Base-by-base conservation (phyloP, 2,797 vertebrate genomes). In the Toxotes lorentzi region DNA sequence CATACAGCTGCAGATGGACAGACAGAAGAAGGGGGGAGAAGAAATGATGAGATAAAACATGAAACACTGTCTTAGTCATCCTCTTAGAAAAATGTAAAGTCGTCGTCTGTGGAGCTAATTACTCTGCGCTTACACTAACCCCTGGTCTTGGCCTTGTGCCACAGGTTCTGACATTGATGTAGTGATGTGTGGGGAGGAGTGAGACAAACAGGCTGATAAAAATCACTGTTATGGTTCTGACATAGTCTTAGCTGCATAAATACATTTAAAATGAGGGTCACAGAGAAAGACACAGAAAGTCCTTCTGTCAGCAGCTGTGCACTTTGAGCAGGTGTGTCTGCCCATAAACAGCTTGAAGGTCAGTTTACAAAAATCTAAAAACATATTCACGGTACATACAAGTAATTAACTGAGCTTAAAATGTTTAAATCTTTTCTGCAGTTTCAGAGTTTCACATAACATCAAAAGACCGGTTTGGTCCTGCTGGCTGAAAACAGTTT, bases 1-100 rank as follows among this genome's bases (percentile, higher is more conserved):
- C 75, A 92, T 89, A 70, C 95, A 96, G 79, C 98, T 99, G 56
- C 30, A 85, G 47, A 34, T 0, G 65, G 1, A 19, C 14, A 41
- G 30, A 13, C 3, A 27, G 17, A 69, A 1, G 17, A 51, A 38
- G 8, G 24, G 0, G 53, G 2, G 32, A 48, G 14, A 5, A 59
- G 7, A 0, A 16, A 24, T 7, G 3, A 45, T 9, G 17, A 7
- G 0, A 24, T 24, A 23, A 13, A 12, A 51, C 4, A 21, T 12
- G 40, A 41, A 41, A 41, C 40, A 41, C 3, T 41, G 40, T 41
- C 4, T 12, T 41, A 41, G 11, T 11, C 3, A 40, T 12, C 10
- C 8, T 40, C 38, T 40, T 35, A 34, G 7, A 47, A 48, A 10
- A 48, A 38, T 38, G 27, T 30, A 30, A 30, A 30, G 27, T 3